Conservation (phyloP, 37 sponge, comb jelly and placozoan genomes). For the Geodia barretti region DNA sequence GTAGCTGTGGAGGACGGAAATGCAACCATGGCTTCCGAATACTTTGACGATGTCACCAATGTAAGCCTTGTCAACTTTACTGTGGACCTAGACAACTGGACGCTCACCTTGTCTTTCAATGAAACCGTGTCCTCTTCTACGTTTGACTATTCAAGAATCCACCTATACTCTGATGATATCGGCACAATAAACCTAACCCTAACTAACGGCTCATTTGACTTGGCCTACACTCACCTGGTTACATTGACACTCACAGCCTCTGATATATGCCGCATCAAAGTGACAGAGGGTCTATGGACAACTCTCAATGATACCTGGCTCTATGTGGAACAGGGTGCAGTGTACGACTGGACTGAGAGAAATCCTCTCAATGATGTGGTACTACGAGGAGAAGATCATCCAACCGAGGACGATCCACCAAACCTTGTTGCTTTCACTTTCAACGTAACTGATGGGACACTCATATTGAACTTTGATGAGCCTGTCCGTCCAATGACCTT, state of each 20-base stretch:
- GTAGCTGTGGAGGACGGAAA: slow-evolving; percentile 44
- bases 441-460: slow-evolving; percentile 76
- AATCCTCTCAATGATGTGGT: slow-evolving; percentile 57
- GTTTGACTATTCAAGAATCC: slow-evolving; percentile 72
- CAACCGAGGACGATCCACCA: slow-evolving; percentile 72
- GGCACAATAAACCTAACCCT: slow-evolving; percentile 71
- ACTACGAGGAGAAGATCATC: slow-evolving; percentile 31
- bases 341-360: slow-evolving; percentile 82
- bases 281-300: slow-evolving; percentile 67
- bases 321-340: slow-evolving; percentile 61
- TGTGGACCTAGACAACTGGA: slow-evolving; percentile 81
- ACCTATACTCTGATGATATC: slow-evolving; percentile 56
- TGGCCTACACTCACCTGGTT: slow-evolving; percentile 64
- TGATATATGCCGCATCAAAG: slow-evolving; percentile 79
- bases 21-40: slow-evolving; percentile 47
- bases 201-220: slow-evolving; percentile 62
- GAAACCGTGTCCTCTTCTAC: slow-evolving; percentile 73
- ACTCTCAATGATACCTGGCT: slow-evolving; percentile 73
- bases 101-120: slow-evolving; percentile 73
- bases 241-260: slow-evolving; percentile 44
- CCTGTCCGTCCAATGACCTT: slow-evolving; percentile 71
- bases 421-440: slow-evolving; percentile 57
- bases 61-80: slow-evolving; percentile 77
- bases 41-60: slow-evolving; percentile 63
- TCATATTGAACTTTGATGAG: slow-evolving; percentile 84